Base-by-base conservation (phyloP, 2,797 vertebrate genomes). In the Limnodromus scolopaceus region DNA sequence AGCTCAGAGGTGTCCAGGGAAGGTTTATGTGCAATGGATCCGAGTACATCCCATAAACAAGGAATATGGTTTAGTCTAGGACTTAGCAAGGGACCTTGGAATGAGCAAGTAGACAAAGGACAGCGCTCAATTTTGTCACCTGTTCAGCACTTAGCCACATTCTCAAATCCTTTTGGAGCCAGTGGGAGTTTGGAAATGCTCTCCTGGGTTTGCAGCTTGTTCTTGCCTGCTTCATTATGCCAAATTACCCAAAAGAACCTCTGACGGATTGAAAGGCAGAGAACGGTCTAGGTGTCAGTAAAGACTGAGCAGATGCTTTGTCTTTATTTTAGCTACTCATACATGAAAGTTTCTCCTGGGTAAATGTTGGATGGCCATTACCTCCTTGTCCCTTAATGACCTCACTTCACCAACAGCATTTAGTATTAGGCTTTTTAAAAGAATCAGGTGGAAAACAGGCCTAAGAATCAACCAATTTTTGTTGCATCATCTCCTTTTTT, bases 31-130 rank as follows among this genome's bases (percentile, higher is more conserved):
- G 49, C 12, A 11, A 51, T 16, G 49, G 11, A 48, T 85, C 24
- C 0, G 0, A 65, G 27, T 34, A 51, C 0, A 1, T 32, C 16
- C 24, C 23, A 34, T 49, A 64, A 75, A n/a, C 8, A 54, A 43
- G 22, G 18, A 7, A 51, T 10, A 11, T 60, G 15, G 32, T 75
- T 86, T 83, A 85, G 24, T 28, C 17, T 22, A 54, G 58, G 25
- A 27, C 48, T 79, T 83, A 41, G 13, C 23, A 41, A 86, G 24
- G 13, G 16, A 87, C 48, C 39, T 78, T 17, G 16, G 25, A 45
- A 87, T 81, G 78, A 87, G 23, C 11, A 69, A 54, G 23, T 7
- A 76, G 28, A 10, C 24, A 54, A 80, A 92, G 22, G 34, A 58
- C 13, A 81, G 38, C 5, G 12, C 18, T 51, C 8, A 25, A 0